Percentiles rank a stretch among this genome's conserved stretches.
These are phyloP conservation scores for Rhagonycha fulva DNA, from an alignment of 2,888 invertebrate species.

Conservation along the genomic window DNA sequence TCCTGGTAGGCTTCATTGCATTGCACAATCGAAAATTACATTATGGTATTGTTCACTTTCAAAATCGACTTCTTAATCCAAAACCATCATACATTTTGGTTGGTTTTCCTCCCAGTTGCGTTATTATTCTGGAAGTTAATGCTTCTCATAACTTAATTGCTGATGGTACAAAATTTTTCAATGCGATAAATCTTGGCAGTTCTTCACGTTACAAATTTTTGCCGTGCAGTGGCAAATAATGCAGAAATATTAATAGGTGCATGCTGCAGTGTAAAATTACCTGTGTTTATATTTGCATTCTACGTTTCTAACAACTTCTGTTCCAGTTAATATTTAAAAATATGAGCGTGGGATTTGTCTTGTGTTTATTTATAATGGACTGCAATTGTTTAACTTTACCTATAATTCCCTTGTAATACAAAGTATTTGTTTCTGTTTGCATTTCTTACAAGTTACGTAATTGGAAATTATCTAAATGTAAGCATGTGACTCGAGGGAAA, in stretches of 20 bases:
- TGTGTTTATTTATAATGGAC: background rate
- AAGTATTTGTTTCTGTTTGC: background rate
- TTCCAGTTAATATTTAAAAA: background rate
- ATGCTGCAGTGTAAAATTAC: conserved; percentile 3
- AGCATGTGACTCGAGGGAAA: background rate
- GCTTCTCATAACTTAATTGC: conserved; percentile 23
- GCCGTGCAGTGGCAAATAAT: conserved; percentile 3
- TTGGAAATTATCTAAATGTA: background rate
- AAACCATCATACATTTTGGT: background rate
- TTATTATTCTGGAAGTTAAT: background rate
- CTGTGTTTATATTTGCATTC: background rate
- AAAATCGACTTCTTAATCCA: too few relatives aligned
- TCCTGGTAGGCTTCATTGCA: background rate
- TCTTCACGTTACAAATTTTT: conserved; percentile 28
- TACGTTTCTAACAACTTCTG: background rate
- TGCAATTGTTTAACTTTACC: background rate
- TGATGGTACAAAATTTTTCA: conserved; percentile 9
- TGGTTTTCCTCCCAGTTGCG: too few relatives aligned
- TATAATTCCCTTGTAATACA: background rate
- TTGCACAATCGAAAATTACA: background rate
- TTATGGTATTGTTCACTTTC: background rate
- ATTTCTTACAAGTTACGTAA: background rate
- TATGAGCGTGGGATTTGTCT: background rate
- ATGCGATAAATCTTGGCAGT: conserved; percentile 25
- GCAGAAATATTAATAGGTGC: conserved; percentile 1